Conservation (phyloP, 2,888 invertebrate genomes). For the Apocheima hispidaria region DNA sequence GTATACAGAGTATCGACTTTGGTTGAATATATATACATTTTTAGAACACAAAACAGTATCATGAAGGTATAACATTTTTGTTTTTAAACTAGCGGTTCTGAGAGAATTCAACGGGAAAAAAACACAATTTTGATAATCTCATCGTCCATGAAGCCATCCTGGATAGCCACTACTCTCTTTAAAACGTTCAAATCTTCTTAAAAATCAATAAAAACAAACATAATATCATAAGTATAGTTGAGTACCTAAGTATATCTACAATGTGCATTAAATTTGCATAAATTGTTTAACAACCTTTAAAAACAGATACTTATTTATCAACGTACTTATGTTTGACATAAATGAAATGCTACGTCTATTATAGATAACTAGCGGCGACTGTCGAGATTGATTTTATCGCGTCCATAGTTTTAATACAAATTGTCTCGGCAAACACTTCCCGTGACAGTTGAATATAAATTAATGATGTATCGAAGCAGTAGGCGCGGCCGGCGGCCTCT, state of each 20-base stretch:
- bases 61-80: too few relatives aligned
- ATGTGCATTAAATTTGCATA: constrained; percentile 19
- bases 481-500: constrained; percentile 44
- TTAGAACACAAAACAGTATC: too few relatives aligned
- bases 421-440: constrained; percentile 63
- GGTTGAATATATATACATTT: too few relatives aligned
- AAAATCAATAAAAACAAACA: not conserved
- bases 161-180: not conserved
- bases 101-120: too few relatives aligned
- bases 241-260: not conserved
- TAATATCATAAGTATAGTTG: not conserved
- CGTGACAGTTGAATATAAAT: constrained; percentile 68
- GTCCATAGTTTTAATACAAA: constrained; percentile 48
- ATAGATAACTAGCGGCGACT: constrained; percentile 39
- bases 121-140: not conserved
- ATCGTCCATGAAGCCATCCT: not conserved
- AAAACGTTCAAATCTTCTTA: not conserved
- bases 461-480: constrained; percentile 61
- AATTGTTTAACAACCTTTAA: constrained; percentile 29
- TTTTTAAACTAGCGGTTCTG: too few relatives aligned
- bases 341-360: constrained; percentile 44
- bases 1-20: too few relatives aligned
- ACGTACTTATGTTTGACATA: constrained; percentile 42
- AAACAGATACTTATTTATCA: constrained; percentile 37
- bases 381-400: constrained; percentile 46